Evolutionary conservation across 2,113 vertebrate species (phyloP), one percentile per base, ranked within the genome.

Genomic region (Saccopteryx bilineata): DNA sequence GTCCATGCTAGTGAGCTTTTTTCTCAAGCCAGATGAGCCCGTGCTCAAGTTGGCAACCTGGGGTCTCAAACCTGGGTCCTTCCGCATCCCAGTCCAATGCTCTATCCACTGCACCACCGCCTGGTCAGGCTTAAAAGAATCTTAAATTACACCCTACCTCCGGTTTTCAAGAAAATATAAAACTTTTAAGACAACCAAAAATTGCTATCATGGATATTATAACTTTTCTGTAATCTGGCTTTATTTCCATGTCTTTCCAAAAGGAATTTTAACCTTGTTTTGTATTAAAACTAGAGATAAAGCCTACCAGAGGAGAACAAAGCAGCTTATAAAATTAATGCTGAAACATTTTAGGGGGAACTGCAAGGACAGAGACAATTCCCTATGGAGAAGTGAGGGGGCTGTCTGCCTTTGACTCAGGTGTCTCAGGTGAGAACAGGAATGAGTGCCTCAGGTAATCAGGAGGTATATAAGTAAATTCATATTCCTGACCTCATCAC

Each of bases 221-320:
- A 9, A 54, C 31, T 84, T 96, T 82, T 65, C 46, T 54, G 31
- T n/a, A 76, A 65, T 10, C 26, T 90, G 28, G 7, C 50, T 84
- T 46, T 75, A 56, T 86, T 79, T 96, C 5, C 46, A 52, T 83
- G 24, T 4, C 66, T 91, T 83, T 83, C 24, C 19, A 58, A 80
- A 80, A 39, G 60, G 23, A 26, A 50, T 21, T 88, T 88, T 69
- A 87, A 66, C 48, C 3, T 80, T 39, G 4, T 90, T 93, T 91
- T 74, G 74, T 60, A 33, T 74, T 17, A 85, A 61, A 68, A 46
- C 1, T 66, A 72, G 58, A 86, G 74, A 79, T 50, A 69, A 75
- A 56, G 24, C 15, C 63, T 61, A 50, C 24, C 19, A 52, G 23
- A n/a, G 28, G 50, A 83, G 48, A 91, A 52, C 9, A 72, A 71